Conservation (phyloP, 2,888 invertebrate genomes). For the Herminia tarsipennalis region DNA sequence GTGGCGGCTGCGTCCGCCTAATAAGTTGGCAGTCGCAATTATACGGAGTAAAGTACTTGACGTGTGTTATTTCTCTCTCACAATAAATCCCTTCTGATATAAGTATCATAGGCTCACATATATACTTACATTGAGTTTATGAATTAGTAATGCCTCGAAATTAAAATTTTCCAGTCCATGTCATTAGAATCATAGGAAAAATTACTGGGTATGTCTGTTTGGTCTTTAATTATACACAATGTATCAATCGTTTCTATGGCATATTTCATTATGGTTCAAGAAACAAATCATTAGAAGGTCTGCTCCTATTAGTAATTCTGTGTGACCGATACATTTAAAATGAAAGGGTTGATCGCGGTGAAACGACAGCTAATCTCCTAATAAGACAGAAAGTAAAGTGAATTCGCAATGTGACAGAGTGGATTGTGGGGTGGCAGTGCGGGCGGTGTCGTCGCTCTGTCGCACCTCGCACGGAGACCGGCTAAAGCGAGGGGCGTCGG, state of each 20-base stretch:
- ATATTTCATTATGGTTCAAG: constrained; percentile 16
- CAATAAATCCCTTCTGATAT: too few species aligned
- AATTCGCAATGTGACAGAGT: constrained; percentile 62
- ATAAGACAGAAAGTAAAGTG: constrained; percentile 73
- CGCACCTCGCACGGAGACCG: constrained; percentile 36
- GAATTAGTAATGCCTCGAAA: constrained; percentile 58
- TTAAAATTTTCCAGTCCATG: constrained; percentile 36
- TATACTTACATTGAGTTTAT: too few species aligned
- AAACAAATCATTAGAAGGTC: constrained; percentile 11
- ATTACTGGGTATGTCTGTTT: constrained; percentile 17
- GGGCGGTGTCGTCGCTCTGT: constrained; percentile 50
- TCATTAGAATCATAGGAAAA: constrained; percentile 21
- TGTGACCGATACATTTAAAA: constrained; percentile 44
- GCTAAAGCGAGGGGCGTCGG: constrained; percentile 30
- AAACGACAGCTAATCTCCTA: constrained; percentile 72
- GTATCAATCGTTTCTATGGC: constrained; percentile 18
- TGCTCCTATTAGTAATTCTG: constrained; percentile 18
- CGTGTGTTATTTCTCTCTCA: too few species aligned
- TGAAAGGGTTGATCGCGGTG: constrained; percentile 55
- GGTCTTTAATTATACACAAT: constrained; percentile 34
- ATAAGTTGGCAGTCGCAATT: too few species aligned
- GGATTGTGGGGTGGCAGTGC: constrained; percentile 38
- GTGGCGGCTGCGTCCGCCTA: too few species aligned
- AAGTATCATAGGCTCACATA: too few species aligned
- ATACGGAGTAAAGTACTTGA: too few species aligned